Evolutionary conservation across 2,797 vertebrate genomes (phyloP).

Genomic region (Diglossa cyanea): DNA sequence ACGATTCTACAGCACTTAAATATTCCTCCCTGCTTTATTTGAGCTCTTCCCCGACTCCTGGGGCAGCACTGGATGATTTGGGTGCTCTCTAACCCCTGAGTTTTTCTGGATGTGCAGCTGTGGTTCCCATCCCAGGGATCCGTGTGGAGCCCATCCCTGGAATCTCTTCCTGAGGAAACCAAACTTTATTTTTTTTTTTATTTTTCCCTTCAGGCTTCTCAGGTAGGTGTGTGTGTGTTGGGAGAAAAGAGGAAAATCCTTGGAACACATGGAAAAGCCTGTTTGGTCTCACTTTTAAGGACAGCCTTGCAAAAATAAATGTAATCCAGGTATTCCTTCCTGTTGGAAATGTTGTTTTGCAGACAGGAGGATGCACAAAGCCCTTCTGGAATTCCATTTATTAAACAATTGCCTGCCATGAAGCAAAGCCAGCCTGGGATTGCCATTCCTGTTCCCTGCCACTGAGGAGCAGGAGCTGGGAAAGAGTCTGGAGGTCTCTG

Average conservation of each 20-base stretch:
- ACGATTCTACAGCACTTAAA: rapidly evolving
- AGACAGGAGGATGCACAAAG: not conserved
- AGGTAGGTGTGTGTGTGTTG: not conserved
- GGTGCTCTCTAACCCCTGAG: not conserved
- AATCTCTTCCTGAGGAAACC: not conserved
- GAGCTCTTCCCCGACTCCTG: not conserved
- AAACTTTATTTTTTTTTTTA: not conserved
- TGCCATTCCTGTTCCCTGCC: not conserved
- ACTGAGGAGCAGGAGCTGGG: not conserved
- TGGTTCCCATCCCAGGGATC: not conserved
- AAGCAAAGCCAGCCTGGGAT: not conserved
- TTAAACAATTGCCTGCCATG: not conserved
- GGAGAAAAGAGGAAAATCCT: not conserved
- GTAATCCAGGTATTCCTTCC: rapidly evolving
- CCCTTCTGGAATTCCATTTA: not conserved
- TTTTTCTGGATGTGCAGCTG: not conserved
- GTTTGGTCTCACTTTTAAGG: not conserved
- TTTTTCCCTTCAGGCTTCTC: not conserved
- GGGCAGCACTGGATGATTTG: not conserved
- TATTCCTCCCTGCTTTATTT: not conserved
- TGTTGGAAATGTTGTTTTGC: not conserved
- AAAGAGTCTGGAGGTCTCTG: not conserved
- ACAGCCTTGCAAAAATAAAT: not conserved
- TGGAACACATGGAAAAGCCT: rapidly evolving
- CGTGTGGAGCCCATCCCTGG: rapidly evolving